Evolutionary conservation across 2,797 vertebrate species (phyloP).

Genomic region (Liasis olivaceus): DNA sequence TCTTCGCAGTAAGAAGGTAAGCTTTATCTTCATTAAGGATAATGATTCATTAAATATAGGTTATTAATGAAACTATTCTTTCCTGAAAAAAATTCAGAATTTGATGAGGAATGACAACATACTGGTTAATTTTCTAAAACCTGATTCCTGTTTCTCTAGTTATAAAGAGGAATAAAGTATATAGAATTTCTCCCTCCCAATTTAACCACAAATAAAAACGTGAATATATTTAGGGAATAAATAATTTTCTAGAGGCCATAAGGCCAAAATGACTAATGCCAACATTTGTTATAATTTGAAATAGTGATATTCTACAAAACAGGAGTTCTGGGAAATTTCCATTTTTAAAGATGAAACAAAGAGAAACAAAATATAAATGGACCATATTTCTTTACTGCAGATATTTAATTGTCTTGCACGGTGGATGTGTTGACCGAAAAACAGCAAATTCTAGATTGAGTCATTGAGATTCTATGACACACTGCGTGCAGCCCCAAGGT

Average conservation of each 20-base stretch:
- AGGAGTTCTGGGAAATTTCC: conserved; percentile 11
- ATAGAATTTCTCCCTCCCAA: background rate
- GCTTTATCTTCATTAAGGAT: conserved; percentile 18
- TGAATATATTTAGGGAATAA: conserved; percentile 4
- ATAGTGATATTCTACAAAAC: conserved; percentile 19
- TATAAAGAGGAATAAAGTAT: background rate
- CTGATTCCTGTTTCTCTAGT: background rate
- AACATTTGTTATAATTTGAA: conserved; percentile 14
- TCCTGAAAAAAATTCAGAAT: background rate
- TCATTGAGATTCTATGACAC: conserved; percentile 44
- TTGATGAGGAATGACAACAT: fast-evolving
- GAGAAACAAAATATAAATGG: conserved; percentile 36
- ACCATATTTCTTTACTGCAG: conserved; percentile 27
- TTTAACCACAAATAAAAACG: background rate
- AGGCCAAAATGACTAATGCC: background rate
- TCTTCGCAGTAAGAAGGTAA: background rate
- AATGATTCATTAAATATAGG: background rate
- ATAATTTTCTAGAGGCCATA: background rate
- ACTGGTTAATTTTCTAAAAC: background rate
- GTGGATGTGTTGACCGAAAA: background rate
- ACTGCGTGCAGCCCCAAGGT: conserved; percentile 37
- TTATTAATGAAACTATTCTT: conserved; percentile 8
- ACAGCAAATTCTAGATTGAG: background rate
- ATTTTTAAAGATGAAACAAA: conserved; percentile 41
- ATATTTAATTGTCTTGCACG: conserved; percentile 17